Evolutionary conservation across 2,888 invertebrate species (phyloP).

Genomic region (Eupithecia insigniata): DNA sequence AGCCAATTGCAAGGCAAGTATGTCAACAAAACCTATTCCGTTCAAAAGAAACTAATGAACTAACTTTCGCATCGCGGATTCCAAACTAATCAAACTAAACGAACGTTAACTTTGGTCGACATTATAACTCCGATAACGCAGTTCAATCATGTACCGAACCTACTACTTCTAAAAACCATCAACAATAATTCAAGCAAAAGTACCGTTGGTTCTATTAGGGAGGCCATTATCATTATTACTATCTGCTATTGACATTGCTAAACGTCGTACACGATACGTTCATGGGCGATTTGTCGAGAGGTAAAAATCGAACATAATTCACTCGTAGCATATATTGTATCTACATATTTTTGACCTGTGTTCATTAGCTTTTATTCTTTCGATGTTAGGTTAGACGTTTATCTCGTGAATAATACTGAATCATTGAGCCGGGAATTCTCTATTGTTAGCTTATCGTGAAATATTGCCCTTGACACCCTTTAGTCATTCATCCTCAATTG

Average conservation of each 20-base stretch:
- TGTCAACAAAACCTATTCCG: not conserved
- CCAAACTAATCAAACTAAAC: not conserved
- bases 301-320: slow-evolving; percentile 40
- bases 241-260: slow-evolving; percentile 61
- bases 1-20: not conserved
- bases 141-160: slow-evolving; percentile 38
- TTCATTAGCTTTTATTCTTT: slow-evolving; percentile 51
- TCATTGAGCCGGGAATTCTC: slow-evolving; percentile 28
- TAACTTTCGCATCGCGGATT: not conserved
- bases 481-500: slow-evolving; percentile 7
- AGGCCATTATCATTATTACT: slow-evolving; percentile 61
- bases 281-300: slow-evolving; percentile 46
- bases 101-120: slow-evolving; percentile 25
- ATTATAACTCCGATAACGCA: slow-evolving; percentile 27
- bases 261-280: slow-evolving; percentile 52
- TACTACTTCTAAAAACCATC: slow-evolving; percentile 45
- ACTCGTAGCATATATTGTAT: slow-evolving; percentile 5
- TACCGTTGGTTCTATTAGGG: slow-evolving; percentile 61
- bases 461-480: slow-evolving; percentile 36
- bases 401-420: slow-evolving; percentile 43
- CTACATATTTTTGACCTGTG: slow-evolving; percentile 18
- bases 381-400: slow-evolving; percentile 45
- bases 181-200: slow-evolving; percentile 57
- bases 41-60: not conserved
- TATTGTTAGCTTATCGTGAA: slow-evolving; percentile 36